Evolutionary conservation across 2,888 invertebrate species (phyloP).

Genomic region (Leptopterna dolabrata): DNA sequence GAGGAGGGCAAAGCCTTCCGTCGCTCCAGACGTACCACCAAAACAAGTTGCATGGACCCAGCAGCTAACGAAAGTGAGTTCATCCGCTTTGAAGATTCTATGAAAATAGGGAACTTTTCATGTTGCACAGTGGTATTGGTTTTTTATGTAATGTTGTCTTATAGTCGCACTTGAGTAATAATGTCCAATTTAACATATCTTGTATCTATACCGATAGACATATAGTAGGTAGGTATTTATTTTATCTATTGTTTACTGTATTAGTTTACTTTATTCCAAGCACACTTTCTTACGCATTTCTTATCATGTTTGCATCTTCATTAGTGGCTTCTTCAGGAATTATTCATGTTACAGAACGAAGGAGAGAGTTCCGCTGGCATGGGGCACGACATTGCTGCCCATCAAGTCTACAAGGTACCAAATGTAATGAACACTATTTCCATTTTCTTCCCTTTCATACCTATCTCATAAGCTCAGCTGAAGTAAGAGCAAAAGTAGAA

Average conservation of each 20-base stretch:
- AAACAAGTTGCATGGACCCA: conserved; percentile 78
- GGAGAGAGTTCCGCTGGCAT: conserved; percentile 26
- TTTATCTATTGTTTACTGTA: too few species aligned
- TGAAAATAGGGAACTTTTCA: not conserved
- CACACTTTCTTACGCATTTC: too few species aligned
- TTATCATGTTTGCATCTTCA: not conserved
- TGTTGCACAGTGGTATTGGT: too few species aligned
- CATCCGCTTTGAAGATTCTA: conserved; percentile 54
- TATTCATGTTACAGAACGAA: conserved; percentile 28
- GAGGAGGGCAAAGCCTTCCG: conserved; percentile 72
- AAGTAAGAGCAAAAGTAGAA: not conserved
- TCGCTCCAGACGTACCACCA: conserved; percentile 81
- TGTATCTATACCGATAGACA: too few species aligned
- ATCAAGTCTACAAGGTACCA: conserved; percentile 62
- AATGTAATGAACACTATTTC: not conserved
- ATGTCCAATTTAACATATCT: too few species aligned
- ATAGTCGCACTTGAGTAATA: too few species aligned
- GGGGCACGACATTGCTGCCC: conserved; percentile 60
- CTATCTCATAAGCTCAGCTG: not conserved
- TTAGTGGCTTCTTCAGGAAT: not conserved
- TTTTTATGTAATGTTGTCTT: too few species aligned
- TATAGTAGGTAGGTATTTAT: too few species aligned
- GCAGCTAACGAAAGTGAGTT: conserved; percentile 54
- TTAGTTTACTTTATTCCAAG: too few species aligned
- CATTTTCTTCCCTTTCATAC: not conserved